Conservation (phyloP, 2,113 vertebrate genomes). For the Nyctibius bracteatus region DNA sequence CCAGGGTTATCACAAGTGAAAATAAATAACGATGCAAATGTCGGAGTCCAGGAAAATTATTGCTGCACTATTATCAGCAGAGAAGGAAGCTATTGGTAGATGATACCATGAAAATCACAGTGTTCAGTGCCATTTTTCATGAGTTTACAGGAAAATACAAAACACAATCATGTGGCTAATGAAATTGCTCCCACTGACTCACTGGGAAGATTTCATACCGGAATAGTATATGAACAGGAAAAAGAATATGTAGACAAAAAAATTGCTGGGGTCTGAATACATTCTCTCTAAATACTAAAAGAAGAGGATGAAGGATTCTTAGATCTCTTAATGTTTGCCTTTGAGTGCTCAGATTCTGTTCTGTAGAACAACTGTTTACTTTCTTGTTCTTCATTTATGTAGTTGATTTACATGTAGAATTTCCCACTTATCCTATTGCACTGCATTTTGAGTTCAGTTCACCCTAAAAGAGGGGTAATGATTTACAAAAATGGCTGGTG, state of each 20-base stretch:
- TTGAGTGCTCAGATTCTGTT: background rate
- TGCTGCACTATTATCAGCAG: background rate
- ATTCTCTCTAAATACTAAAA: background rate
- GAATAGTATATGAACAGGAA: background rate
- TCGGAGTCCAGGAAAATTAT: background rate
- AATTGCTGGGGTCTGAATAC: background rate
- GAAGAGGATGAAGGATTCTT: background rate
- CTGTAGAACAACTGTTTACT: background rate
- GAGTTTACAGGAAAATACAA: background rate
- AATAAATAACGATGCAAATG: background rate
- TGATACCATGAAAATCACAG: background rate
- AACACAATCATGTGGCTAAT: background rate
- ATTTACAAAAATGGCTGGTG: background rate
- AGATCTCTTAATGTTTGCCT: background rate
- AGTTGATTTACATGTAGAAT: background rate
- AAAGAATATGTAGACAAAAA: background rate
- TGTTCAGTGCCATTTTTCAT: background rate
- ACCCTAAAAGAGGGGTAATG: background rate
- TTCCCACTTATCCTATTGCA: background rate
- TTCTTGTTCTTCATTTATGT: background rate
- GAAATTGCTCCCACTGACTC: background rate
- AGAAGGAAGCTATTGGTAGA: background rate
- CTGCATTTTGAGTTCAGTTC: background rate
- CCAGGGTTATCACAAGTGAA: background rate
- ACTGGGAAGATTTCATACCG: background rate